These are phyloP conservation scores for Euwallacea fornicatus DNA, from an alignment of 1,140 invertebrate genomes.

Conservation along the genomic window DNA sequence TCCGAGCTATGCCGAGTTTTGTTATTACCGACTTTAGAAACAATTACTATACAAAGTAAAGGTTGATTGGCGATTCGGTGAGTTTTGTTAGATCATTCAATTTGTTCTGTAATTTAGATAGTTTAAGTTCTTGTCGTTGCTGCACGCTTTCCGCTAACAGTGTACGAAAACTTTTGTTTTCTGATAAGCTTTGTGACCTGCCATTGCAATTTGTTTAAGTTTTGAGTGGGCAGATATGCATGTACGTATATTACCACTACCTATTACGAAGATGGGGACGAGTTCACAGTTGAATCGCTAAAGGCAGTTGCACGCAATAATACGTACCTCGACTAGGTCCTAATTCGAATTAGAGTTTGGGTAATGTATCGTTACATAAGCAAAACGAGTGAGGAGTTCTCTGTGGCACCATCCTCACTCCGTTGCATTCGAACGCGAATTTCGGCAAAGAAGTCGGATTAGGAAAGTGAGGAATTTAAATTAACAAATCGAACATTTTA, in stretches of 20 bases:
- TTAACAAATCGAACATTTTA: too few species aligned
- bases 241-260: not conserved
- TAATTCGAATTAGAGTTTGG: too few species aligned
- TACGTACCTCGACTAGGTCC: too few species aligned
- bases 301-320: too few species aligned
- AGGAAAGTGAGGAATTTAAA: too few species aligned
- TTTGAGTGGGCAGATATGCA: not conserved
- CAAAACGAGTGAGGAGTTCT: too few species aligned
- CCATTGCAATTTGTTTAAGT: not conserved
- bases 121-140: conserved; percentile 43
- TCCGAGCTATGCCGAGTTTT: not conserved
- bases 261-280: not conserved
- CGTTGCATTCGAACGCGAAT: too few species aligned
- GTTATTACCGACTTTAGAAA: not conserved
- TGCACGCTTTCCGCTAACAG: not conserved
- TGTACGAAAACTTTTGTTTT: not conserved
- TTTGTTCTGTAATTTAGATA: conserved; percentile 45
- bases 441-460: too few species aligned
- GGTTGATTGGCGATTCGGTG: not conserved
- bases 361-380: too few species aligned
- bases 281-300: not conserved
- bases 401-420: too few species aligned
- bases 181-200: not conserved
- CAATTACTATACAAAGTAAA: conserved; percentile 13
- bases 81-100: conserved; percentile 21